These are phyloP conservation scores for Podargus strigoides DNA, from an alignment of 2,797 vertebrate species.

Conservation along the genomic window DNA sequence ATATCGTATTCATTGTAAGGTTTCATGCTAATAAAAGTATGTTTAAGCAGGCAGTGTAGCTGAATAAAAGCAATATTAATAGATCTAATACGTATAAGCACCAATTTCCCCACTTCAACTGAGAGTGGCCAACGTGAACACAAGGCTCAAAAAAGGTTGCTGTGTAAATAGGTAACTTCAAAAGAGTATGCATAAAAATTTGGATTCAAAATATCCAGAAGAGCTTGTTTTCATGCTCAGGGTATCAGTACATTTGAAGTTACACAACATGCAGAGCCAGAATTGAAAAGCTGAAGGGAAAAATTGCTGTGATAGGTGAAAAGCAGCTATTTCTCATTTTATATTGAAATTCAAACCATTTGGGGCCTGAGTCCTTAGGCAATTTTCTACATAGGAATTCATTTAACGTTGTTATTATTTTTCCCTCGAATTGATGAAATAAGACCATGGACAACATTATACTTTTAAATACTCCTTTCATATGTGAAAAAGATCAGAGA, in stretches of 20 bases:
- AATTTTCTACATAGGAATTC: constrained; percentile 34
- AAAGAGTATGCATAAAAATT: constrained; percentile 21
- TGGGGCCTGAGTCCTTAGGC: constrained; percentile 26
- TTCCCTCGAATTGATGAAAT: constrained; percentile 18
- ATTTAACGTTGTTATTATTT: constrained; percentile 52
- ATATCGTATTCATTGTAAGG: background rate
- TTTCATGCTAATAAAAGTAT: background rate
- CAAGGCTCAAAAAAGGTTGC: background rate
- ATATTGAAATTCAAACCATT: constrained; percentile 43
- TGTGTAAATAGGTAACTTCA: constrained; percentile 1
- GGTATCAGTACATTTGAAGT: constrained; percentile 42
- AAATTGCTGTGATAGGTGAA: constrained; percentile 45
- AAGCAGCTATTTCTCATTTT: constrained; percentile 50
- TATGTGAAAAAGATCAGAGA: constrained; percentile 25
- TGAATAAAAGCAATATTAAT: constrained; percentile 1
- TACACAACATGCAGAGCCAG: background rate
- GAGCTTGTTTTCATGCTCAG: constrained; percentile 37
- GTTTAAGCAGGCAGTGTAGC: background rate
- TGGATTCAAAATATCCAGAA: constrained; percentile 41
- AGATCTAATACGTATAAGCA: background rate
- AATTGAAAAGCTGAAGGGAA: constrained; percentile 38
- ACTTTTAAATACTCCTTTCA: constrained; percentile 53
- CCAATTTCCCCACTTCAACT: background rate
- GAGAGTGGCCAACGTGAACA: background rate
- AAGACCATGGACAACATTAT: background rate